Percentiles rank a stretch among this genome's conserved stretches.
These are phyloP conservation scores for Hylomyscus alleni DNA, from an alignment of 2,797 vertebrate species.

Conservation along the genomic window DNA sequence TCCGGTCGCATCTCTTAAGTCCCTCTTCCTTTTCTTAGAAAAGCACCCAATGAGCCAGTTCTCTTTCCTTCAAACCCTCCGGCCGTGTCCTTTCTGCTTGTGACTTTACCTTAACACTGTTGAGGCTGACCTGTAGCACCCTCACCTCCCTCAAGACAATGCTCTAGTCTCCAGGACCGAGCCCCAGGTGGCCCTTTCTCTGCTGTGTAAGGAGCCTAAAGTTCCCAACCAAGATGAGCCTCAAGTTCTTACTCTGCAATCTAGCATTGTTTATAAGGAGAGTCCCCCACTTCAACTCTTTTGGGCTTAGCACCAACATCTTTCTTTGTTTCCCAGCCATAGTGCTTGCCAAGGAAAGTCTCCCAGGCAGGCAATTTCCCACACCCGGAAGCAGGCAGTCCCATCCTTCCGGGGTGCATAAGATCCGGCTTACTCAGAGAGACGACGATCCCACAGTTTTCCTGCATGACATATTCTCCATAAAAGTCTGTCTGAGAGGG, in stretches of 20 bases:
- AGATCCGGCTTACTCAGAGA: constrained; percentile 82
- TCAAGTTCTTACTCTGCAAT: neutral
- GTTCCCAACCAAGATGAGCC: constrained; percentile 39
- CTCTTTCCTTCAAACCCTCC: constrained; percentile 18
- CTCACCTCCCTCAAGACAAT: neutral
- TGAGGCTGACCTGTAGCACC: rapidly evolving
- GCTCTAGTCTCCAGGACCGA: constrained; percentile 2
- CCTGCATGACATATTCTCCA: constrained; percentile 86
- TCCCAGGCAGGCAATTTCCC: neutral
- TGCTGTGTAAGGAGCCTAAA: constrained; percentile 11
- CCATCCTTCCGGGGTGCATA: neutral
- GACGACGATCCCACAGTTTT: constrained; percentile 84
- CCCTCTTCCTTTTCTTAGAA: constrained; percentile 26
- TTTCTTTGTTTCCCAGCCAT: neutral
- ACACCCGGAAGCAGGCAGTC: neutral
- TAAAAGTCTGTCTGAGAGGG: constrained; percentile 85
- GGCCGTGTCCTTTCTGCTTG: neutral
- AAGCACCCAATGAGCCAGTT: constrained; percentile 26
- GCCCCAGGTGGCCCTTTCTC: constrained; percentile 26
- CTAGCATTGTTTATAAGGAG: constrained; percentile 54
- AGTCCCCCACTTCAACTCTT: constrained; percentile 19
- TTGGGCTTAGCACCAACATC: constrained; percentile 27
- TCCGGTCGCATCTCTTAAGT: neutral
- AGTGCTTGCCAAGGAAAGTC: constrained; percentile 22
- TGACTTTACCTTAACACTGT: neutral